phyloP scores from a whole-genome alignment of 1,140 invertebrate species.

The Meloidogyne exigua region DNA sequence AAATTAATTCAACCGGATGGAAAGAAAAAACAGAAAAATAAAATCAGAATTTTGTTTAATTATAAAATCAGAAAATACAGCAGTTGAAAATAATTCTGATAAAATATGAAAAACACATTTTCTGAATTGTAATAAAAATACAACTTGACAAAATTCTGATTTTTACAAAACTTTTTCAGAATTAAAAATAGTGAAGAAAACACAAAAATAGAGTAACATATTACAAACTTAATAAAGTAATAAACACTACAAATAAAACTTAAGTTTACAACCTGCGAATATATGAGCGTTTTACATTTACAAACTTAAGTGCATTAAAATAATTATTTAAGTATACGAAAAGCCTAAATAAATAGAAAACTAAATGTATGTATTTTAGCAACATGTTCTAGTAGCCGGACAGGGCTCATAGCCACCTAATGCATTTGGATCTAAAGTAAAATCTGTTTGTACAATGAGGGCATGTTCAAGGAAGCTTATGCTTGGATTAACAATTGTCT shows the following conservation, averaged over 20 bases:
- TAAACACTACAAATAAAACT: no score
- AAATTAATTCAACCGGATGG: background rate
- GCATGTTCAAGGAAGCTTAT: constrained; percentile 59
- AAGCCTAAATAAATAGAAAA: background rate
- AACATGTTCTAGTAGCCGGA: background rate
- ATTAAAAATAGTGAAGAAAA: background rate
- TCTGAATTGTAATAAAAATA: background rate
- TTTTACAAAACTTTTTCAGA: background rate
- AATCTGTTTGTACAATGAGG: constrained; percentile 54
- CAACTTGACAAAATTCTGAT: background rate
- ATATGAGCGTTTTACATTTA: no score
- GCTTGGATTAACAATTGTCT: constrained; percentile 51
- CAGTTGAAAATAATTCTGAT: no score
- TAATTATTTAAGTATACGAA: background rate
- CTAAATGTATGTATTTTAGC: background rate
- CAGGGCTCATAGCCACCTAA: constrained; percentile 23
- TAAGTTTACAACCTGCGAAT: no score
- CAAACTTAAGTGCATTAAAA: no score
- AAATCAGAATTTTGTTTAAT: background rate
- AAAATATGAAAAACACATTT: no score
- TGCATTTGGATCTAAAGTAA: constrained; percentile 48
- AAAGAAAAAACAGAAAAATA: no score
- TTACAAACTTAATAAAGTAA: no score
- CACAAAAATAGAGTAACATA: no score
- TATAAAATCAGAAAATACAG: background rate